phyloP scores from a whole-genome alignment of 2,888 invertebrate genomes.

The Dione vanillae region DNA sequence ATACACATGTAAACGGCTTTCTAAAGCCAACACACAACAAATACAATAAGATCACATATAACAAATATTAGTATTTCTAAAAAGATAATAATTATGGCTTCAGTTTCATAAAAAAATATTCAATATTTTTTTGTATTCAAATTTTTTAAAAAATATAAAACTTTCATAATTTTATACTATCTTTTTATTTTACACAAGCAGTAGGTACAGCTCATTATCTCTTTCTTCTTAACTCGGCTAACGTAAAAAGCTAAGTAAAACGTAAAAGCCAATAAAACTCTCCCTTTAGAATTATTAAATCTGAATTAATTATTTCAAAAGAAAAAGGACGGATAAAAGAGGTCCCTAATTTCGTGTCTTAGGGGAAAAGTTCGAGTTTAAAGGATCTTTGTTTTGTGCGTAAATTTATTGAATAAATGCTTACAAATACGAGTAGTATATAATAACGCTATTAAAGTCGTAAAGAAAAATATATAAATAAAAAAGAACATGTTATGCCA shows the following conservation, averaged over 20 bases:
- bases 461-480: conserved; percentile 5
- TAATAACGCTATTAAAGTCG: too few species aligned
- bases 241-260: conserved; percentile 55
- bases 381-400: conserved; percentile 40
- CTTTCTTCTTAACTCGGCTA: conserved; percentile 33
- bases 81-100: background rate
- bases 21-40: conserved; percentile 57
- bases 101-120: background rate
- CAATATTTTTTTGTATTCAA: too few species aligned
- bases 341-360: conserved; percentile 42
- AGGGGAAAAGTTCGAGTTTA: conserved; percentile 36
- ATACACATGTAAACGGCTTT: conserved; percentile 72
- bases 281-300: conserved; percentile 70
- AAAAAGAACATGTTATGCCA: background rate
- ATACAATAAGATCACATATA: conserved; percentile 1
- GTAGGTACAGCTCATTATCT: background rate
- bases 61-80: background rate
- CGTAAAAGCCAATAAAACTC: conserved; percentile 58
- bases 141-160: too few species aligned
- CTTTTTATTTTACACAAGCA: background rate
- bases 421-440: too few species aligned
- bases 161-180: too few species aligned
- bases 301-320: conserved; percentile 69
- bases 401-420: conserved; percentile 42
- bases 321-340: conserved; percentile 60